Evolutionary conservation across 2,888 invertebrate genomes (phyloP), one percentile per base, ranked within the genome.

Genomic region (Terebella lapidaria): DNA sequence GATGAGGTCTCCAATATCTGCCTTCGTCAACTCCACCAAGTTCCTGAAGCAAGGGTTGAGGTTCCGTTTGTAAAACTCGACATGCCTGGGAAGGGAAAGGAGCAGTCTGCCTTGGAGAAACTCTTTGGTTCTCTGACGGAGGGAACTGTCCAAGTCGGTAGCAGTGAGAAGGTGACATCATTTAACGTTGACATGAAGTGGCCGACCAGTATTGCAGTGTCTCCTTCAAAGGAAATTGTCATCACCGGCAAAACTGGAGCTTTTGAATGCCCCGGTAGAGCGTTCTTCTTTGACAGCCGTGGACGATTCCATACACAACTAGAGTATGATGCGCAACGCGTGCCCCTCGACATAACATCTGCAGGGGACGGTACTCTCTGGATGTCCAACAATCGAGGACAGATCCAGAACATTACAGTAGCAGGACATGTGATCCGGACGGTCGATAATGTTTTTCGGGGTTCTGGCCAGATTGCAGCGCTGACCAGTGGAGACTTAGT

Each of bases 221-320:
- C 57, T 15, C 45, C 51, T 25, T 28, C 28, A 25, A 51, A 49
- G 18, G 60, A 64, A 27, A 49, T 62, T 47, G 57, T 62, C 3
- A 51, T 64, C 24, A 47, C 53, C 15, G 64, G 64, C 10, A 64
- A 64, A 47, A 62, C 51, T 26, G 64, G 64, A 2, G 62, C 64
- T 10, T 58, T 62, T 51, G 64, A 64, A 3, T 26, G 47, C 3
- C 30, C 52, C 18, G 64, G 64, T 1, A 58, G 46, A 42, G 51
- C 60, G 2, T 25, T 64, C 55, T 59, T 59, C 22, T 64, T 54
- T 47, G 47, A 49, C 26, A 27, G 45, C 22, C 10, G 57, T 4
- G 64, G 61, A 4, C 26, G 53, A 25, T 54, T 61, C 46, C 28
- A 53, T 22, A 30, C 47, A 2, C 24, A 10, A 4, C 46, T 54